Base-by-base conservation (phyloP, 2,888 invertebrate species). In the Hololepta plana region DNA sequence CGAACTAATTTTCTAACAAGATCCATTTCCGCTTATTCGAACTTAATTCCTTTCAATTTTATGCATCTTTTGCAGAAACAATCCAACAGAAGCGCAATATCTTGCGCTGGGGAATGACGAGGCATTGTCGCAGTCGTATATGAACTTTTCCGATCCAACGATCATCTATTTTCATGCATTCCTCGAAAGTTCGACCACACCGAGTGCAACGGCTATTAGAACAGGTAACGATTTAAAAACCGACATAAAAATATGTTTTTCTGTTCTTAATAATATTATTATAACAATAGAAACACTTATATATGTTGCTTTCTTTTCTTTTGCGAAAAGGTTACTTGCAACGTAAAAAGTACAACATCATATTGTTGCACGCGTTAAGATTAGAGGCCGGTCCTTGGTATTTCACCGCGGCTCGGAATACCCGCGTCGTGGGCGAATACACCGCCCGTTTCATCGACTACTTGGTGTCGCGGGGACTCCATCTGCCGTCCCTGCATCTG, bases 311-410 rank as follows among this genome's bases (percentile, higher is more conserved):
- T 5, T 21, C 20, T n/a, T 3, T 25, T 26, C 28, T 34, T 45
- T 17, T n/a, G n/a, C n/a, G n/a, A n/a, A n/a, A 47, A 69, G 70
- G 65, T 3, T 67, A 62, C 45, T 50, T 62, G 35, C 54, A 60
- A 33, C 50, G 64, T n/a, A 66, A 64, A 1, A 63, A 65, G 37
- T 55, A 60, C 15, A 71, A 71, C 41, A 49, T 70, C 3, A 62
- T 72, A 17, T 55, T 68, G 40, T 51, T 70, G 26, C 63, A 68
- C 41, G 66, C 69, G 5, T 57, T 50, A 2, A 49, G 58, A 4
- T 46, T 70, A 22, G 64, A 67, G 35, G 67, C 68, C 0, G 67
- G 68, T 0, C 70, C 70, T 0, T 70, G 69, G 68, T 72, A 72
- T 48, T 50, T 62, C 38, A 63, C 61, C 0, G 59, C 60, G 1